Evolutionary conservation across 2,888 invertebrate species (phyloP).

Genomic region (Xiphydria camelus): DNA sequence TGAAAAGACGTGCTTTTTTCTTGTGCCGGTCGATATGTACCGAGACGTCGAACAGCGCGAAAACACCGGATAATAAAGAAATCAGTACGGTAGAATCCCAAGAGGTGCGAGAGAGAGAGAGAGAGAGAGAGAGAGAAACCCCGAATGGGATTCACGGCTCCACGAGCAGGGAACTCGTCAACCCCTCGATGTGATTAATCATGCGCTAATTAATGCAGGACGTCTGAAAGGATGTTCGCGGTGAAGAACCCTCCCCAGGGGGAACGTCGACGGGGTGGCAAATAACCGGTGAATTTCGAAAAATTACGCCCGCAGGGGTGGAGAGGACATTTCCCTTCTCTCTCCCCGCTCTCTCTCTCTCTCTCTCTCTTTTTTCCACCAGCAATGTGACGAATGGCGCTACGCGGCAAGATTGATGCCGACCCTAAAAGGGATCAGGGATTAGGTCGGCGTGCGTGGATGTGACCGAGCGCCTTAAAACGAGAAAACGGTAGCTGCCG

Average conservation of each 20-base stretch:
- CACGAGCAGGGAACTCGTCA: background rate
- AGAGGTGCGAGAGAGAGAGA: background rate
- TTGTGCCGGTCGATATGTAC: too few species aligned
- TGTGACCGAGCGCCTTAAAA: constrained; percentile 15
- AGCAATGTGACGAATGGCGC: too few species aligned
- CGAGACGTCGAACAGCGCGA: too few species aligned
- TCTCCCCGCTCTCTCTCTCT: too few species aligned
- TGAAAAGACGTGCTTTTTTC: too few species aligned
- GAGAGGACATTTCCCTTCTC: background rate
- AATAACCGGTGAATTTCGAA: constrained; percentile 2
- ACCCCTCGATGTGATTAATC: constrained; percentile 43
- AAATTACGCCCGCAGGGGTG: background rate
- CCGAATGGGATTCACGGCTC: background rate
- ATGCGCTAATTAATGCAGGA: constrained; percentile 44
- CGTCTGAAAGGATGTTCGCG: constrained; percentile 19
- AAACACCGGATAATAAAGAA: too few species aligned
- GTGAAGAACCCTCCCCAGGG: constrained; percentile 10
- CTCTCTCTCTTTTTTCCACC: too few species aligned
- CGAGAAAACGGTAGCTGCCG: constrained; percentile 18
- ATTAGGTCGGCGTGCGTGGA: too few species aligned
- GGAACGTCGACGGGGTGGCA: constrained; percentile 3
- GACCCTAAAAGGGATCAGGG: too few species aligned
- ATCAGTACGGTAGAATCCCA: too few species aligned
- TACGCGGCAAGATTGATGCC: too few species aligned
- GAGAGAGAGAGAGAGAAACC: background rate